Conservation (phyloP, 2,797 vertebrate species). For the Sebastes variabilis region DNA sequence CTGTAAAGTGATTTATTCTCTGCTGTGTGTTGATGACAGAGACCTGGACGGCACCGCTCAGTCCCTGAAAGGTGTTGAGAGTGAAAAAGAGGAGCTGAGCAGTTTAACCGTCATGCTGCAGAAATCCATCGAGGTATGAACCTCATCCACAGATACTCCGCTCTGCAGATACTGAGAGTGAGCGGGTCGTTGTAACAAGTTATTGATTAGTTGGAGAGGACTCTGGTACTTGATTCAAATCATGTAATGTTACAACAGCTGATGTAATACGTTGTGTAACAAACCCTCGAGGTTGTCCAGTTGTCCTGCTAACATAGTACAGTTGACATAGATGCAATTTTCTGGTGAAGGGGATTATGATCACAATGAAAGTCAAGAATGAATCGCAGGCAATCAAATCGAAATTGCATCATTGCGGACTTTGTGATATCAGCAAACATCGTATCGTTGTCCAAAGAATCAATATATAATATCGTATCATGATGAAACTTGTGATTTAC, state of each 20-base stretch:
- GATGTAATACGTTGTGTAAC: not conserved
- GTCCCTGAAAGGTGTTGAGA: conserved; percentile 92
- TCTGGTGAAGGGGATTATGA: not conserved
- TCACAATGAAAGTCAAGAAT: not conserved
- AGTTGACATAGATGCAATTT: not conserved
- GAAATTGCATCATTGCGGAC: no score
- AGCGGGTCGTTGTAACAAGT: not conserved
- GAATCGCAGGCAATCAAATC: no score
- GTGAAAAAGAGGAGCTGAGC: conserved; percentile 90
- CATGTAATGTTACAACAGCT: not conserved
- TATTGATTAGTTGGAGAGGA: not conserved
- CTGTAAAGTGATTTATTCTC: not conserved
- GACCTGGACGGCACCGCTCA: conserved; percentile 91
- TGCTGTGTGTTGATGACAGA: conserved; percentile 70
- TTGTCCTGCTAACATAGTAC: not conserved
- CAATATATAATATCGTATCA: no score
- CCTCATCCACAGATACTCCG: not conserved
- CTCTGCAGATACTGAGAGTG: no score
- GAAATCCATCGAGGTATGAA: conserved; percentile 90
- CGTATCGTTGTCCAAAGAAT: no score
- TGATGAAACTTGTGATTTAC: no score
- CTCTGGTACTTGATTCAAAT: not conserved
- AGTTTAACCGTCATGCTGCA: conserved; percentile 88
- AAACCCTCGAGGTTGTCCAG: not conserved
- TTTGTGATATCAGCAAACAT: no score